Evolutionary conservation across 2,113 vertebrate species (phyloP), one percentile per base, ranked within the genome.

Genomic region (Gnathonemus echidnorhynchus): DNA sequence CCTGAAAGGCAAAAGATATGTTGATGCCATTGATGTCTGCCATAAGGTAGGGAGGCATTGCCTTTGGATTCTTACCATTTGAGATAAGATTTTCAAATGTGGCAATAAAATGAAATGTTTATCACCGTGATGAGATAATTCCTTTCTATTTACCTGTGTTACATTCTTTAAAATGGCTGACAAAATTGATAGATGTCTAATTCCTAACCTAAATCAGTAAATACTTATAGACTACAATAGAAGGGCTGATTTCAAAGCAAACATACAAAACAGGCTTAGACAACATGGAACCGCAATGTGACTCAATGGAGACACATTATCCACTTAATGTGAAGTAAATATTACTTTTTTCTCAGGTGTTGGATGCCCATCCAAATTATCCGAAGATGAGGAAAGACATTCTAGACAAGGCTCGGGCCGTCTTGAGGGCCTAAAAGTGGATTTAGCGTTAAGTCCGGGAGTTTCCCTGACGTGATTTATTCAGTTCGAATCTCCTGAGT

Each of bases 331-430:
- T 77, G 74, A 80, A 89, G 3, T 84, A 83, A 45, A 39, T 84
- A 11, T 80, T 74, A 27, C 46, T 91, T 31, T 85, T 86, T 89
- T 42, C 90, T 80, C 94, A 99, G 98, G 96, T 99, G 92, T 95
- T 99, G 92, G 95, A 97, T 94, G 94, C 95, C 91, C 97, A 98
- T 95, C 98, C 98, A 92, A 94, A 96, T 94, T 99, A 99, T 90
- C 98, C 98, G 4, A 98, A 97, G 95, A 99, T 99, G 95, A 97
- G 96, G 92, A 99, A 99, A 91, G 98, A 99, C 93, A 98, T 99
- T 92, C 95, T 99, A 93, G 98, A 99, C 95, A 99, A 99, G 93
- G 97, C 98, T n/a, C 97, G 98, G 6, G 90, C 95, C 90, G 96
- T 96, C 15, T 94, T 99, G 89, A 97, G 97, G 94, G 94, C 95